Percentiles rank a stretch among this genome's conserved stretches.
Conservation (phyloP, 2,113 vertebrate genomes). For the Carollia perspicillata region DNA sequence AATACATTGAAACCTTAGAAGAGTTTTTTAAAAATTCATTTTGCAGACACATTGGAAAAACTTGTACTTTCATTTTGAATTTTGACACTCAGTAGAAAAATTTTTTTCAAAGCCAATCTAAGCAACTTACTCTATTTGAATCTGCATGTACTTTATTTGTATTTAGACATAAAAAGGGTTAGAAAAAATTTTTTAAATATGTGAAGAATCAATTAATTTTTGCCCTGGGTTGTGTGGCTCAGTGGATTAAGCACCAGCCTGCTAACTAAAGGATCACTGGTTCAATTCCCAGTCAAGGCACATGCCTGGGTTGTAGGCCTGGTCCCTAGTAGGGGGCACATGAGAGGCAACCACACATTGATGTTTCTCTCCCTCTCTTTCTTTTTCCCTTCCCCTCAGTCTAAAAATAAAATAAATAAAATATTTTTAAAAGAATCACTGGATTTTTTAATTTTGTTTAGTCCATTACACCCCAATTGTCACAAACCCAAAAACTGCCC, state of each 20-base stretch:
- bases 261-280: too few species aligned
- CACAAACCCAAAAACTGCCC: not conserved
- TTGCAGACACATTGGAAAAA: not conserved
- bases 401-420: too few species aligned
- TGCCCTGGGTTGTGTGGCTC: too few species aligned
- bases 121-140: not conserved
- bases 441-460: not conserved
- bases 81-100: not conserved
- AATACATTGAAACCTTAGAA: conserved; percentile 74
- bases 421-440: not conserved
- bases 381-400: too few species aligned
- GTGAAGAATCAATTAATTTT: not conserved
- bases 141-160: not conserved
- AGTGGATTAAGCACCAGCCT: too few species aligned
- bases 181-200: not conserved
- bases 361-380: too few species aligned
- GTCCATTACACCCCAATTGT: not conserved
- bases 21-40: not conserved
- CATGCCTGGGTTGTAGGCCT: too few species aligned
- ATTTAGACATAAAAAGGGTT: not conserved
- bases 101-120: not conserved
- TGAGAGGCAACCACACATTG: too few species aligned
- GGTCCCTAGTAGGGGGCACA: too few species aligned
- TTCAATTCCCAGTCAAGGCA: too few species aligned
- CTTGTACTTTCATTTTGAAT: not conserved